phyloP scores from a whole-genome alignment of 2,888 invertebrate genomes.

The Drosophila gaucha region DNA sequence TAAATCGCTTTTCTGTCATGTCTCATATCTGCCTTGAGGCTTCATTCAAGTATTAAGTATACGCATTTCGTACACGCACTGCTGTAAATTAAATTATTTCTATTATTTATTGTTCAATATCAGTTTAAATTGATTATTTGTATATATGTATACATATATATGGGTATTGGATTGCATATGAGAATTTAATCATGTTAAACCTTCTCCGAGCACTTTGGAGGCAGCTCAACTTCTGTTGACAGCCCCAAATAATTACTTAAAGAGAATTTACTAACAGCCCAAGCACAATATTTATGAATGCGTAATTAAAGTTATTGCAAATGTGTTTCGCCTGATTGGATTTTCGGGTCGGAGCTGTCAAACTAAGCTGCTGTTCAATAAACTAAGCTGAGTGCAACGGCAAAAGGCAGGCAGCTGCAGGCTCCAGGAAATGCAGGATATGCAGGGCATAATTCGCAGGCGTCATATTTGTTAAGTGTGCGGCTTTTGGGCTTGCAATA shows the following conservation, averaged over 20 bases:
- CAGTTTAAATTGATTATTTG: neutral
- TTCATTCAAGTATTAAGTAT: neutral
- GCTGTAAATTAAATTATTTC: slow-evolving; percentile 8
- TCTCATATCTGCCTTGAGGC: neutral
- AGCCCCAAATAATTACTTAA: slow-evolving; percentile 31
- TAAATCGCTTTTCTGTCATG: too few relatives aligned
- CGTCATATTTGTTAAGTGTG: slow-evolving; percentile 71
- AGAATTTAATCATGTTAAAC: slow-evolving; percentile 3
- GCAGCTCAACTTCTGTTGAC: slow-evolving; percentile 7
- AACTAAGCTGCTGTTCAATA: slow-evolving; percentile 35
- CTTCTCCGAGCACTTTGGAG: neutral
- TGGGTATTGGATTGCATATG: neutral
- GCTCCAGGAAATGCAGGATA: slow-evolving; percentile 6
- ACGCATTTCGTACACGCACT: neutral
- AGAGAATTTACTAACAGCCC: slow-evolving; percentile 10
- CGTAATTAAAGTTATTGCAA: slow-evolving; percentile 32
- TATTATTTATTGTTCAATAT: neutral
- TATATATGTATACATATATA: neutral
- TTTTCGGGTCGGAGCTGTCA: slow-evolving; percentile 24
- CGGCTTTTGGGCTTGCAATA: slow-evolving; percentile 59
- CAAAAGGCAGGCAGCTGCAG: slow-evolving; percentile 6
- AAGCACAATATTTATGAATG: slow-evolving; percentile 24
- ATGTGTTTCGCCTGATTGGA: slow-evolving; percentile 36
- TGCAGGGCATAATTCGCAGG: slow-evolving; percentile 62
- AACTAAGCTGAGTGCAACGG: slow-evolving; percentile 19